Evolutionary conservation across 1,140 invertebrate species (phyloP).

Genomic region (Drosophila leontia): DNA sequence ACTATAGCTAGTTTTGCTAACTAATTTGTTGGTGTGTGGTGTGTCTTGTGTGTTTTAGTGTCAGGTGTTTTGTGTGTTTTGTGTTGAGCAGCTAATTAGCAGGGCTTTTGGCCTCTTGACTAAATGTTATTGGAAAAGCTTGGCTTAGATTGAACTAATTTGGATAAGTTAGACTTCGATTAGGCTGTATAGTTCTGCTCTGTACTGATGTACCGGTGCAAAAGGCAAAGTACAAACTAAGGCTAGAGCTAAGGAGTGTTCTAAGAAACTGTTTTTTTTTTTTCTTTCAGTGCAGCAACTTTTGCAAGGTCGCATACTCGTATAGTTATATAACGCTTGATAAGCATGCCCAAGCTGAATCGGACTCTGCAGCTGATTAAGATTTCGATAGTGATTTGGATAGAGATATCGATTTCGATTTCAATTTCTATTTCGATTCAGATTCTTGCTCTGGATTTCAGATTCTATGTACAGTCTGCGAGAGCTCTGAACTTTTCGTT

Average conservation of each 20-base stretch:
- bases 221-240: constrained; percentile 63
- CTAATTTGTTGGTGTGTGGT: constrained; percentile 31
- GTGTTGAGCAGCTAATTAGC: constrained; percentile 77
- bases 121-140: constrained; percentile 42
- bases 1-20: constrained; percentile 52
- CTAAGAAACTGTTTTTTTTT: constrained; percentile 40
- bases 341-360: constrained; percentile 63
- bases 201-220: constrained; percentile 52
- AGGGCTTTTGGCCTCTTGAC: constrained; percentile 48
- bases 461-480: constrained; percentile 43
- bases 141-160: constrained; percentile 30
- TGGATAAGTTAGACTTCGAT: constrained; percentile 9
- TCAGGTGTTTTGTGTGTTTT: constrained; percentile 6
- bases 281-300: constrained; percentile 52
- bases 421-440: constrained; percentile 3
- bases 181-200: constrained; percentile 19
- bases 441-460: constrained; percentile 15
- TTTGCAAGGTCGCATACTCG: constrained; percentile 47
- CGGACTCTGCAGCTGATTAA: constrained; percentile 22
- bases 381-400: constrained; percentile 19
- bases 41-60: constrained; percentile 40
- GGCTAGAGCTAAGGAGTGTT: constrained; percentile 68
- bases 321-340: constrained; percentile 41
- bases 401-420: constrained; percentile 2
- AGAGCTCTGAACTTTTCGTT: constrained; percentile 51